Evolutionary conservation across 2,113 vertebrate species (phyloP).

Genomic region (Noctilio leporinus): DNA sequence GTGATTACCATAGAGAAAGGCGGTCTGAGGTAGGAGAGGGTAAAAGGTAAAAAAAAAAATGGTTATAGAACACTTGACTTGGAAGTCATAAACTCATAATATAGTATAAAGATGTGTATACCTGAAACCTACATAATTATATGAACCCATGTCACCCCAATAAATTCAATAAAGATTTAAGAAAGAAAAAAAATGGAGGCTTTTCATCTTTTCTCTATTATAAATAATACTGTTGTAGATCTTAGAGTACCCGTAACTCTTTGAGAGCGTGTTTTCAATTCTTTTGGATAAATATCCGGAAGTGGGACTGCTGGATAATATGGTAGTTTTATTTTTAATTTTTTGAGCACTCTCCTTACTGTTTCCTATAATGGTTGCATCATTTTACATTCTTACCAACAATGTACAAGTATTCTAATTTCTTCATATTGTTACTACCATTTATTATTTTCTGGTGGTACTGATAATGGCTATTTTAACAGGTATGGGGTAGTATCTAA

Average conservation of each 20-base stretch:
- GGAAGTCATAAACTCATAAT: background rate
- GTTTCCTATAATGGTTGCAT: background rate
- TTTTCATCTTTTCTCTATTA: background rate
- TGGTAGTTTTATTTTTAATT: background rate
- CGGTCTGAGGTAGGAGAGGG: accelerated
- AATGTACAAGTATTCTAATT: background rate
- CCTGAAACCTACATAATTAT: background rate
- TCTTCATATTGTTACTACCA: background rate
- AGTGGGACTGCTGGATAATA: background rate
- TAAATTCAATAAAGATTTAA: background rate
- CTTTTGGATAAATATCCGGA: background rate
- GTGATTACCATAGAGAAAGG: background rate
- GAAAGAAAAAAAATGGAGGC: background rate
- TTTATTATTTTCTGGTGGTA: background rate
- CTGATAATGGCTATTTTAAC: background rate
- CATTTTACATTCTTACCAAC: background rate
- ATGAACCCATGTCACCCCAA: background rate
- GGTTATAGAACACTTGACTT: background rate
- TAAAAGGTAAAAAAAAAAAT: background rate
- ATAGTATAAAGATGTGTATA: background rate
- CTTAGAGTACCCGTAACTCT: background rate
- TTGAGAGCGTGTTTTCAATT: background rate
- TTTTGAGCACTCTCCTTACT: background rate
- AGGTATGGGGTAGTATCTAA: background rate
- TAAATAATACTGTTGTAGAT: background rate